Evolutionary conservation across 2,113 vertebrate species (phyloP).

Genomic region (Corydoras maculifer): DNA sequence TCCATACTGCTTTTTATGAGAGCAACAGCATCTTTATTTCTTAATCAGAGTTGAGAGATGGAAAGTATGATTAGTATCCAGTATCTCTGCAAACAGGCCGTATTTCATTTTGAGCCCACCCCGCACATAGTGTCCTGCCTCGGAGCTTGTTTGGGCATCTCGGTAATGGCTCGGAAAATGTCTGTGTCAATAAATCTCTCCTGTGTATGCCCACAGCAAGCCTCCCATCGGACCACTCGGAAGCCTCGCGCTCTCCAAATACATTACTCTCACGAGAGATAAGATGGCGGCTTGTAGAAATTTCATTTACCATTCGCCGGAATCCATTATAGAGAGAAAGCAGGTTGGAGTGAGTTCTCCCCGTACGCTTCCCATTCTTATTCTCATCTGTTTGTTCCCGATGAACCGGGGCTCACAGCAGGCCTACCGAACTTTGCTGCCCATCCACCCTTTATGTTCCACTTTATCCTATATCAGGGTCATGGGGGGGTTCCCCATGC

Average conservation of each 20-base stretch:
- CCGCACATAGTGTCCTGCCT: constrained; percentile 41
- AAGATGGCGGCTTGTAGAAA: constrained; percentile 41
- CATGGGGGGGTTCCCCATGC: too few relatives aligned
- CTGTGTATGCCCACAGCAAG: constrained; percentile 38
- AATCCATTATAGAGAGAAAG: constrained; percentile 49
- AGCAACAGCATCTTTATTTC: neutral
- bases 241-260: constrained; percentile 43
- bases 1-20: neutral
- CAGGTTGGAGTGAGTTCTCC: constrained; percentile 13
- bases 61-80: constrained; percentile 44
- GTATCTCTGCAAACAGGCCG: constrained; percentile 34
- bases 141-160: constrained; percentile 44
- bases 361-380: neutral
- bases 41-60: constrained; percentile 18
- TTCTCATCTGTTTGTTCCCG: constrained; percentile 11
- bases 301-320: constrained; percentile 48
- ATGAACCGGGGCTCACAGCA: neutral
- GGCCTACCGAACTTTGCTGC: neutral
- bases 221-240: constrained; percentile 35
- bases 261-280: constrained; percentile 47
- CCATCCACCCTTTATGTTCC: neutral
- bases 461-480: too few relatives aligned
- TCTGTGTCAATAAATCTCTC: constrained; percentile 55
- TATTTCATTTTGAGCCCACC: constrained; percentile 50
- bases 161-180: constrained; percentile 54